Evolutionary conservation across 64 coral and sea anemone genomes (phyloP).

Genomic region (Porites australiensis): DNA sequence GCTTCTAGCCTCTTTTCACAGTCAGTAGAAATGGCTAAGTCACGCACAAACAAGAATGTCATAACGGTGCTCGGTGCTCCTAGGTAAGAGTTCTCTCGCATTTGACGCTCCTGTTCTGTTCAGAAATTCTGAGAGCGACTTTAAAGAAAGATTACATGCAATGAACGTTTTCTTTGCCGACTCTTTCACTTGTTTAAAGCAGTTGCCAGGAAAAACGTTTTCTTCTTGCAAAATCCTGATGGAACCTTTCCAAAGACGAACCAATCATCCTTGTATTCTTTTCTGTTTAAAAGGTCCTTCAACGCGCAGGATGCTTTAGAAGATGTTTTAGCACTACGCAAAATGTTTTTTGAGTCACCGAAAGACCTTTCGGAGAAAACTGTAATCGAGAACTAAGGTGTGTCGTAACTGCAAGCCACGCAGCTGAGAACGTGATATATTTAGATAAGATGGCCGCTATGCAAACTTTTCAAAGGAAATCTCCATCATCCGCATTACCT

Average conservation of each 20-base stretch:
- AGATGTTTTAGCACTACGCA: slow-evolving; percentile 51
- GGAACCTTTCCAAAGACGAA: not conserved
- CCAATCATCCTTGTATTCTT: not conserved
- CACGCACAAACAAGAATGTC: not conserved
- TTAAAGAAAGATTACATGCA: not conserved
- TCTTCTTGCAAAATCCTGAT: not conserved
- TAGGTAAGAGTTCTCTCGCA: not conserved
- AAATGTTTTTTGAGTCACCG: slow-evolving; percentile 47
- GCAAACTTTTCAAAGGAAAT: slow-evolving; percentile 46
- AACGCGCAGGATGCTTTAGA: slow-evolving; percentile 67
- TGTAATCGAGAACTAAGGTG: slow-evolving; percentile 4
- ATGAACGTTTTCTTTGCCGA: slow-evolving; percentile 34
- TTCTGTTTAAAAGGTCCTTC: slow-evolving; percentile 43
- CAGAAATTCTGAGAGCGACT: slow-evolving; percentile 18
- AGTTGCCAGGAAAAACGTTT: slow-evolving; percentile 2
- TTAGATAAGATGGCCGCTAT: slow-evolving; percentile 45
- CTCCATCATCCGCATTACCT: slow-evolving; percentile 6
- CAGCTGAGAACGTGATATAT: slow-evolving; percentile 27
- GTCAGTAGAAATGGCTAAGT: not conserved
- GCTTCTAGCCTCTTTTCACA: not conserved
- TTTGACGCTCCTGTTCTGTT: slow-evolving; percentile 23
- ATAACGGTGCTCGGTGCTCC: not conserved
- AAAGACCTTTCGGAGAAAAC: slow-evolving; percentile 9
- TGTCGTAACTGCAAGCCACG: not conserved
- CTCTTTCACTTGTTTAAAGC: not conserved